phyloP scores from a whole-genome alignment of 2,888 invertebrate species.

The Leucozona laternaria region DNA sequence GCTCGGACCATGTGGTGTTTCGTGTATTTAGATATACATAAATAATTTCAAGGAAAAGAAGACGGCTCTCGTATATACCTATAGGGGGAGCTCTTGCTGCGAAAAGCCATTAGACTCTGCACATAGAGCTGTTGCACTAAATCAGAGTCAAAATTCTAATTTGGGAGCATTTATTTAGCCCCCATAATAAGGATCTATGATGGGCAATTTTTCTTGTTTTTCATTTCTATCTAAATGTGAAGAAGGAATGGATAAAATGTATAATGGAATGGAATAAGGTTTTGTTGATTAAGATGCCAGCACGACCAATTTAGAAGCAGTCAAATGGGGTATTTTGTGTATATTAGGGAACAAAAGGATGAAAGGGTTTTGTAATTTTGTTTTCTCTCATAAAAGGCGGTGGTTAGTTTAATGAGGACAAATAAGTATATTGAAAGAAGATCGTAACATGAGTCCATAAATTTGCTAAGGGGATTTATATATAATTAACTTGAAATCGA shows the following conservation, averaged over 20 bases:
- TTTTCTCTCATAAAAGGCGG: slow-evolving; percentile 24
- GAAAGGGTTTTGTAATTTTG: slow-evolving; percentile 8
- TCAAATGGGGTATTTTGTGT: slow-evolving; percentile 14
- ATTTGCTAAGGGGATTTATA: background rate
- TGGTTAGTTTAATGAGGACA: slow-evolving; percentile 26
- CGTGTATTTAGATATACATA: slow-evolving; percentile 59
- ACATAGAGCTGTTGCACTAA: slow-evolving; percentile 71
- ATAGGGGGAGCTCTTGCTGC: slow-evolving; percentile 63
- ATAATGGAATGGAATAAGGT: slow-evolving; percentile 26
- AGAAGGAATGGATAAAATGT: slow-evolving; percentile 42
- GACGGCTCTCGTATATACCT: background rate
- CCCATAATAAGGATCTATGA: slow-evolving; percentile 32
- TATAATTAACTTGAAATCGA: slow-evolving; percentile 15
- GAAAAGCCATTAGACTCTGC: slow-evolving; percentile 73
- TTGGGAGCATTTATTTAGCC: slow-evolving; percentile 59
- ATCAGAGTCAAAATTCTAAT: slow-evolving; percentile 70
- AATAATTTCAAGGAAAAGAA: slow-evolving; percentile 48
- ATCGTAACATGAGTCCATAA: background rate
- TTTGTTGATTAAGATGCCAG: slow-evolving; percentile 53
- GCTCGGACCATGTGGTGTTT: slow-evolving; percentile 38
- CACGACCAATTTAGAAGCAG: slow-evolving; percentile 19
- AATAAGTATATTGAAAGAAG: background rate
- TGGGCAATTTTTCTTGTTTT: slow-evolving; percentile 55
- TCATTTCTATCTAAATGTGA: background rate
- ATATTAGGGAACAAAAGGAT: slow-evolving; percentile 11